Base-by-base conservation (phyloP, 2,113 vertebrate species). In the Cheilinus undulatus region DNA sequence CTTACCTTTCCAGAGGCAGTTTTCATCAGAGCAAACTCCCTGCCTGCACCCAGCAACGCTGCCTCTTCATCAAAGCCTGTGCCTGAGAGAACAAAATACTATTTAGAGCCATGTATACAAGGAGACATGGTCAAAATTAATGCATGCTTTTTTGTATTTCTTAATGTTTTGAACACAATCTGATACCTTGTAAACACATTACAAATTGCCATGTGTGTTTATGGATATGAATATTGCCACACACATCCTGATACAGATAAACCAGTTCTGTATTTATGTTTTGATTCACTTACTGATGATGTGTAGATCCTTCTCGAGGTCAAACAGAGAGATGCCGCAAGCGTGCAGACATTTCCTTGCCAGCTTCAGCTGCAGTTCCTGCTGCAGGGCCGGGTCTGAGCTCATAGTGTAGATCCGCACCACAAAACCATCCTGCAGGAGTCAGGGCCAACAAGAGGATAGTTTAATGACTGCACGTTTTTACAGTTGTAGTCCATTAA, bases 21-120 rank as follows among this genome's bases (percentile, higher is more conserved):
- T 95, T 96, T 99, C 98, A 99, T 99, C 72, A 99, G 91, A 82
- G 98, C 98, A 93, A 99, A 99, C 89, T 99, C 98, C 91, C 98
- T 93, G 90, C 97, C 97, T 61, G 98, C 97, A 92, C 96, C 97
- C 51, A 99, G 95, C 86, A 99, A 69, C 12, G 97, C 97, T 65
- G 97, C 97, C 72, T 99, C 98, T 83, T 99, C 98, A 93, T 99
- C 97, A 93, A 98, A 99, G 63, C 98, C 97, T 46, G 98, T 99
- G 91, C 97, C 98, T 99, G 77, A 57, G 57, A 90, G 5, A 80
- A 75, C 15, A 78, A 76, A 17, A 82, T 26, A 38, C 14, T 19
- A 32, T 74, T 85, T 49, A 78, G 46, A 78, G 28, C 24, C 45
- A 72, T 43, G 73, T 38, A 50, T 26, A 73, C 28, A 52, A 49